Base-by-base conservation (phyloP, 2,888 invertebrate species). In the Ochropleura plecta region DNA sequence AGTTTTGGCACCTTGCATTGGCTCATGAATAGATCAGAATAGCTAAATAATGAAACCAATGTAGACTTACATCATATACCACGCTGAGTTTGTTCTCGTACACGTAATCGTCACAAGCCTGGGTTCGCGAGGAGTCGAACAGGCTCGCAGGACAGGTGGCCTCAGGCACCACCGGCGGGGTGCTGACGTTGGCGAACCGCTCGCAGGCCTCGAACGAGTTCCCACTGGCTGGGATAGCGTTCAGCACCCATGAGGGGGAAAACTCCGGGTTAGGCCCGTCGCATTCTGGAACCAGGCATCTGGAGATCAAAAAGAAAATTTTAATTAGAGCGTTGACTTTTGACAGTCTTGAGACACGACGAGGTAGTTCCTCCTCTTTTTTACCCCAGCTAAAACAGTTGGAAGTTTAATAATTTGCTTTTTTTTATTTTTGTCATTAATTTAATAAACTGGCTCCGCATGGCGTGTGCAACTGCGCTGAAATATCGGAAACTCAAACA, bases 31-130 rank as follows among this genome's bases (percentile, higher is more conserved):
- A 30, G 30, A 30, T 30, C 30, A 30, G 30, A 30, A 30, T 30
- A 30, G 30, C 30, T 30, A 30, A 30, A 30, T 30, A 30, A 30
- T 30, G 55, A 57, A 57, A 16, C 4, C 18, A n/a, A 7, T 62
- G 7, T 44, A 44, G 0, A 92, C 95, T 94, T 76, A 96, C 96
- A 82, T 96, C 96, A 70, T 96, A 94, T 0, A 96, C 96, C 2
- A 96, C 94, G 66, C 92, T 94, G 55, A 93, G 87, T 6, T 90
- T 90, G 71, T 96, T 91, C 84, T 95, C 90, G 70, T 95, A 96
- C 5, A 96, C 93, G 46, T 92, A 93, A 0, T 78, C 83, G 5
- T 93, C 85, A 73, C 96, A 96, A 0, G 80, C 76, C 65, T 89
- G 87, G 0, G 88, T 92, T 3, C 75, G 82, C 6, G 87, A 76